Conservation (phyloP, 1,140 invertebrate species). For the Microplitis demolitor region DNA sequence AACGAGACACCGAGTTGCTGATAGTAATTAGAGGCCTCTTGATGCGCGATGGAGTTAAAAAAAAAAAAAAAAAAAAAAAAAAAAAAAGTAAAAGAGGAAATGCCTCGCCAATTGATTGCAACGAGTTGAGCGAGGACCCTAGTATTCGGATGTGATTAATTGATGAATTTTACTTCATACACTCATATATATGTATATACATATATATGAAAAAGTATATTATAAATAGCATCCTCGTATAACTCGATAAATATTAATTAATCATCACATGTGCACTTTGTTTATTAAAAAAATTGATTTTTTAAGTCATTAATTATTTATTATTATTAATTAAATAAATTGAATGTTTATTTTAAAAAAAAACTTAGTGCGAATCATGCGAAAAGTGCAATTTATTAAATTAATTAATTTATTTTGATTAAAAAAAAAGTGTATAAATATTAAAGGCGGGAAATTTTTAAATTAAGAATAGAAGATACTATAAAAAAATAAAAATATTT, state of each 20-base stretch:
- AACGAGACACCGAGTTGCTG: constrained; percentile 9
- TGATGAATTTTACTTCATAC: not conserved
- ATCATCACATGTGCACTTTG: constrained; percentile 4
- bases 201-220: not conserved
- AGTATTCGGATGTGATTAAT: constrained; percentile 5
- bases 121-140: constrained; percentile 17
- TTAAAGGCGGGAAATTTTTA: not conserved
- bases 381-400: constrained; percentile 35
- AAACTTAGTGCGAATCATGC: constrained; percentile 46
- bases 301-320: constrained; percentile 7
- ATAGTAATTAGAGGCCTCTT: constrained; percentile 15
- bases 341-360: constrained; percentile 1
- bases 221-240: too few species aligned
- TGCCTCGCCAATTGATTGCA: constrained; percentile 27
- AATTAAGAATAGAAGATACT: not conserved
- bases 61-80: constrained; percentile 27
- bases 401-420: not conserved
- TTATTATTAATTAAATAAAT: not conserved
- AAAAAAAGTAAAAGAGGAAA: constrained; percentile 27
- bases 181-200: not conserved
- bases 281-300: not conserved
- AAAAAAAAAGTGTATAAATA: constrained; percentile 30
- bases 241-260: not conserved
- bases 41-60: constrained; percentile 21
- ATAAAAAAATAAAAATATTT: too few species aligned